Base-by-base conservation (phyloP, 2,888 invertebrate genomes). In the Drosophila niveifrons region DNA sequence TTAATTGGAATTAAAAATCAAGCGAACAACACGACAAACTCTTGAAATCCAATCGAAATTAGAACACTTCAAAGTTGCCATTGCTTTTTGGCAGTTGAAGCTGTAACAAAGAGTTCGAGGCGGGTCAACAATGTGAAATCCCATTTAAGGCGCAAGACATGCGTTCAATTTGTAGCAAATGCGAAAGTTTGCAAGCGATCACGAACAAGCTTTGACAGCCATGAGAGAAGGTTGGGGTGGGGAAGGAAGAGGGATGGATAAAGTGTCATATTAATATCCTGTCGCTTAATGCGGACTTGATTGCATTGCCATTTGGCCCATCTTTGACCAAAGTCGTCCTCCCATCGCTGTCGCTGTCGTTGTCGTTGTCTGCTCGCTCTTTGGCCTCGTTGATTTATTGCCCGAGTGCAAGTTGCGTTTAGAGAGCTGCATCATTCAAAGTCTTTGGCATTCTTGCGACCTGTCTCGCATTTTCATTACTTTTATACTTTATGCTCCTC, bases 351-450 rank as follows among this genome's bases (percentile, higher is more conserved):
- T n/a, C n/a, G n/a, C n/a, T n/a, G n/a, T n/a, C 36, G 10, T 28
- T 23, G 13, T 18, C 9, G 18, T 29, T 10, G 10, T 43, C 31
- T 31, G 36, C n/a, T 31, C 36, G 36, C 36, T 17, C 29, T 50
- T 47, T 36, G 48, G 23, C 46, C 23, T 48, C 72, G 13, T 52
- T 79, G 82, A 80, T 85, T 82, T 80, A 85, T 85, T 82, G 82
- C 52, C 43, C 48, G n/a, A 46, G 29, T 72, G 66, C 41, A 29
- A 52, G 48, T 31, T 68, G 53, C 44, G 50, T 28, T 68, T 69
- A 29, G 11, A 29, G 11, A 58, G 55, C 18, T 51, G 66, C 66
- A 62, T 44, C 56, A 28, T 46, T 58, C 46, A 50, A 36, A 41
- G 28, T 31, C 23, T 29, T 51, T 31, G 23, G 23, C 11, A 23